phyloP scores from a whole-genome alignment of 1,140 invertebrate genomes.

The Spodoptera frugiperda region DNA sequence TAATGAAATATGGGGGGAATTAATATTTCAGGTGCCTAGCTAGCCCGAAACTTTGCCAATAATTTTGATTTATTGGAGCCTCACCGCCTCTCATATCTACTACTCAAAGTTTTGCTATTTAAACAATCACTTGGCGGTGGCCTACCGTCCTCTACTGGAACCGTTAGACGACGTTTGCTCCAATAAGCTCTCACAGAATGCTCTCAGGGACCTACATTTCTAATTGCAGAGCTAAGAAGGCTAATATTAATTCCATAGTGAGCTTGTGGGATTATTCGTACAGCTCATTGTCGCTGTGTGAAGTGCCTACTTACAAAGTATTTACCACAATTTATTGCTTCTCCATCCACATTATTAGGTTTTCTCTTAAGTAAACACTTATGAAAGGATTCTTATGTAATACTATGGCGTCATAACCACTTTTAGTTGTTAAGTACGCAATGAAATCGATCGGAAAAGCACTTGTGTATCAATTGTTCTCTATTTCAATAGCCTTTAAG shows the following conservation, averaged over 20 bases:
- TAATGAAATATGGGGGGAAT: slow-evolving; percentile 61
- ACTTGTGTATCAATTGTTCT: slow-evolving; percentile 27
- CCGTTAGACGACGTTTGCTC: slow-evolving; percentile 1
- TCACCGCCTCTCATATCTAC: slow-evolving; percentile 56
- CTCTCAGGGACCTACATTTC: not conserved
- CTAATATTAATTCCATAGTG: slow-evolving; percentile 7
- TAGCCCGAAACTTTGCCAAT: slow-evolving; percentile 65
- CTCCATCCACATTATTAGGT: not conserved
- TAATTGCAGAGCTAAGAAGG: not conserved
- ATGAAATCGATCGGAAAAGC: slow-evolving; percentile 44
- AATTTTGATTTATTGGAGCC: slow-evolving; percentile 68
- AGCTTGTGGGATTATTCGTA: not conserved
- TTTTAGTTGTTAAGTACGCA: slow-evolving; percentile 26
- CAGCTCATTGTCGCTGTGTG: not conserved
- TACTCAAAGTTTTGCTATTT: slow-evolving; percentile 62
- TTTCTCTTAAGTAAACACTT: not conserved
- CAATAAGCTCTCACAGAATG: slow-evolving; percentile 22
- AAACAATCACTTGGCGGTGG: slow-evolving; percentile 57
- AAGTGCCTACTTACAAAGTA: not conserved
- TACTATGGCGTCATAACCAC: slow-evolving; percentile 7
- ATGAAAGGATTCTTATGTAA: not conserved
- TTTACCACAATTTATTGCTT: not conserved
- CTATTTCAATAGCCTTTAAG: slow-evolving; percentile 42
- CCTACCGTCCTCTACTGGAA: not conserved
- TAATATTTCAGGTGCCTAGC: slow-evolving; percentile 64